Conservation (phyloP, 2,888 invertebrate genomes). For the Slavum lentiscoides region DNA sequence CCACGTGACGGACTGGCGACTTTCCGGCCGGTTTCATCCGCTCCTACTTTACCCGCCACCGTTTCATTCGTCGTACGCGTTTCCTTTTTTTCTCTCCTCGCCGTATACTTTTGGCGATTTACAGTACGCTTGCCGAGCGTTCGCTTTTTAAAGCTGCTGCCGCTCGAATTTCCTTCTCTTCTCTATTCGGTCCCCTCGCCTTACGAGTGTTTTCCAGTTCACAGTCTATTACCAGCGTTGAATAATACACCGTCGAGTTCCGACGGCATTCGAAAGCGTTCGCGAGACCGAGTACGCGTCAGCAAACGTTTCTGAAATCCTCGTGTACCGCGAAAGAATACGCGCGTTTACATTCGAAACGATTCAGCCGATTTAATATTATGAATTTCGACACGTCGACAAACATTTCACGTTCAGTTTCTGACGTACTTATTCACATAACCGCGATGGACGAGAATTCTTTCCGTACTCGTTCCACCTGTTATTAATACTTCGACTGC, state of each 20-base stretch:
- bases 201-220: constrained; percentile 14
- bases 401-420: no score
- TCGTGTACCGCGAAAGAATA: no score
- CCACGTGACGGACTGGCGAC: constrained; percentile 48
- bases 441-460: no score
- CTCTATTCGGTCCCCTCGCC: no score
- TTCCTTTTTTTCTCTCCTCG: not conserved
- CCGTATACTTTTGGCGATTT: constrained; percentile 17
- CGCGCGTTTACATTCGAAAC: no score
- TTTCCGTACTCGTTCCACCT: no score
- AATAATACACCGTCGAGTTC: constrained; percentile 7
- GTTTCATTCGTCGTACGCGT: not conserved
- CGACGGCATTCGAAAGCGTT: not conserved
- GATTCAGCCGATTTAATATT: no score
- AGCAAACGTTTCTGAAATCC: not conserved
- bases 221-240: constrained; percentile 7
- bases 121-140: not conserved
- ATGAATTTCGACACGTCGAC: no score
- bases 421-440: no score
- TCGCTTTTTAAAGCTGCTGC: constrained; percentile 14
- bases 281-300: not conserved
- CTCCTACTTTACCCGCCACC: not conserved
- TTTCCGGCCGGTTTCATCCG: constrained; percentile 45
- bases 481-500: no score
- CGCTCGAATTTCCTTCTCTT: not conserved